phyloP scores from a whole-genome alignment of 1,140 invertebrate genomes.

The Battus philenor region DNA sequence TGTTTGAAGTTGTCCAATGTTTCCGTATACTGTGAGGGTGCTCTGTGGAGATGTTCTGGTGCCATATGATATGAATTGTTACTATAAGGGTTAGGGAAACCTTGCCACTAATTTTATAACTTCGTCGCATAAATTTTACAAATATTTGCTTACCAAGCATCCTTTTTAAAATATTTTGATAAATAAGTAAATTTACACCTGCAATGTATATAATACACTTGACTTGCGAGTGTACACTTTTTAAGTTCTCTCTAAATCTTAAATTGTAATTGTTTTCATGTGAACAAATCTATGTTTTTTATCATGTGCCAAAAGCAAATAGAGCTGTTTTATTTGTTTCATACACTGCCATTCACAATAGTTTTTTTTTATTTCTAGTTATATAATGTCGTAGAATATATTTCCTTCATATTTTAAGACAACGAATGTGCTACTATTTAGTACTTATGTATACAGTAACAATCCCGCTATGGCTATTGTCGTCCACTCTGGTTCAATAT shows the following conservation, averaged over 20 bases:
- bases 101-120: constrained; percentile 37
- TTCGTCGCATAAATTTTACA: constrained; percentile 19
- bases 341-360: constrained; percentile 44
- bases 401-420: constrained; percentile 27
- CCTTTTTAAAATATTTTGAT: constrained; percentile 16
- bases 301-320: constrained; percentile 52
- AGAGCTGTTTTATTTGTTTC: constrained; percentile 23
- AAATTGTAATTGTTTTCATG: constrained; percentile 10
- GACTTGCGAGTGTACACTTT: not conserved
- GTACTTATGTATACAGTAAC: constrained; percentile 23
- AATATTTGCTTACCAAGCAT: constrained; percentile 7
- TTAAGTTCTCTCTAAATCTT: constrained; percentile 7
- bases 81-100: constrained; percentile 47
- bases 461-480: constrained; percentile 18
- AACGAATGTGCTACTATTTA: constrained; percentile 40
- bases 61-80: constrained; percentile 55
- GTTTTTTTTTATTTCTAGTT: constrained; percentile 22
- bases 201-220: not conserved
- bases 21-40: constrained; percentile 19
- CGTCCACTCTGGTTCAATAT: constrained; percentile 20
- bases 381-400: constrained; percentile 24
- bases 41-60: constrained; percentile 39
- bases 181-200: too few species aligned
- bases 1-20: constrained; percentile 14
- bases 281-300: not conserved